A percentile compares a stretch with the other conserved stretches of the same genome.
These are phyloP conservation scores for Plutomurus gul DNA, from an alignment of 1,140 invertebrate genomes.

Conservation along the genomic window DNA sequence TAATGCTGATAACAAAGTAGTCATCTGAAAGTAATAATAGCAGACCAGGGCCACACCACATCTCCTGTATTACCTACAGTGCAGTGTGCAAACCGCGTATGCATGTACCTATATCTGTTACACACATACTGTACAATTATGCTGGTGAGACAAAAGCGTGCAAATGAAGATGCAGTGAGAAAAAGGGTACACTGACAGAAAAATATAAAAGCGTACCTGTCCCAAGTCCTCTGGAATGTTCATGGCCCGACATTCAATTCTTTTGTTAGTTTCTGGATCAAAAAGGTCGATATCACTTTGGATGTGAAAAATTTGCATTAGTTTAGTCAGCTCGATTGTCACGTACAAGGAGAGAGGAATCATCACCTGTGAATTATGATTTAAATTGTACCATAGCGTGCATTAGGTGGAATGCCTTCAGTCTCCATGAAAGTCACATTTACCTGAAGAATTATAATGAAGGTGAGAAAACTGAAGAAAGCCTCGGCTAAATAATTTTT, in stretches of 20 bases:
- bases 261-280: constrained; percentile 78
- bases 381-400: background rate
- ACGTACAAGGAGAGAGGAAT: constrained; percentile 97
- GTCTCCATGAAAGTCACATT: no score
- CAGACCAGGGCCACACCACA: no score
- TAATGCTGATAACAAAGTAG: no score
- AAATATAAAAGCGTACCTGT: constrained; percentile 63
- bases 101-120: no score
- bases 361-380: constrained; percentile 71
- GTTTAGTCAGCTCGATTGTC: constrained; percentile 94
- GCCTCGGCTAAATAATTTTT: constrained; percentile 66
- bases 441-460: constrained; percentile 91
- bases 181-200: background rate
- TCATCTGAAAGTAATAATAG: no score
- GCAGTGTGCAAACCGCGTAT: no score
- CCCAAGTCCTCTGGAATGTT: constrained; percentile 98
- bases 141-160: no score
- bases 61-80: no score
- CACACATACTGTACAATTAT: no score
- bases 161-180: background rate
- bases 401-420: no score
- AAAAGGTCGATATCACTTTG: constrained; percentile 86
- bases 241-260: constrained; percentile 90
- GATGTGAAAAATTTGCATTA: constrained; percentile 94
- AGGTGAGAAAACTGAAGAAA: constrained; percentile 91